phyloP scores from a whole-genome alignment of 2,888 invertebrate genomes.

The Bedellia somnulentella region DNA sequence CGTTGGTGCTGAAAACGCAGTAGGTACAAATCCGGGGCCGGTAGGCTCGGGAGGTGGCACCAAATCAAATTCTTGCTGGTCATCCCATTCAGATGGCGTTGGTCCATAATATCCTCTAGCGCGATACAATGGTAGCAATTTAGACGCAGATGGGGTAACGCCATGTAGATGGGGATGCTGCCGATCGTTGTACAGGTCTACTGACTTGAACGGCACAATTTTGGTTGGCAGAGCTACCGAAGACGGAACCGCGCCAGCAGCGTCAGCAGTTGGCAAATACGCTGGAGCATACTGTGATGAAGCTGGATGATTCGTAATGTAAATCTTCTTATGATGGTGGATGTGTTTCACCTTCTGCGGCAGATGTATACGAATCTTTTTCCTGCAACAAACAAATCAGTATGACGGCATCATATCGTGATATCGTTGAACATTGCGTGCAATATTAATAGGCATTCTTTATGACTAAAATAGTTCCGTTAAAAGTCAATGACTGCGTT shows the following conservation, averaged over 20 bases:
- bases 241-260: conserved; percentile 35
- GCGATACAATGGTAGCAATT: conserved; percentile 42
- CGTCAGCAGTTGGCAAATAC: conserved; percentile 41
- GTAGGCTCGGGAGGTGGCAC: conserved; percentile 24
- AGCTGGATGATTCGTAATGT: conserved; percentile 52
- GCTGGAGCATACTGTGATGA: conserved; percentile 49
- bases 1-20: conserved; percentile 22
- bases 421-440: conserved; percentile 33
- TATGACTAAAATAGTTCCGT: conserved; percentile 25
- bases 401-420: conserved; percentile 10
- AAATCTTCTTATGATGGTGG: conserved; percentile 57
- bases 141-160: conserved; percentile 27
- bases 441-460: conserved; percentile 14
- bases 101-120: conserved; percentile 53
- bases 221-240: conserved; percentile 32
- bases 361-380: conserved; percentile 60
- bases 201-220: conserved; percentile 30
- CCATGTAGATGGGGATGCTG: conserved; percentile 17
- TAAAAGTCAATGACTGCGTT: conserved; percentile 38
- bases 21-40: conserved; percentile 20
- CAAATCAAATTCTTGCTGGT: conserved; percentile 37
- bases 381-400: conserved; percentile 49
- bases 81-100: conserved; percentile 25
- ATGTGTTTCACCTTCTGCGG: conserved; percentile 59
- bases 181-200: conserved; percentile 34